Conservation (phyloP, 2,113 vertebrate genomes). For the Pteropus alecto region DNA sequence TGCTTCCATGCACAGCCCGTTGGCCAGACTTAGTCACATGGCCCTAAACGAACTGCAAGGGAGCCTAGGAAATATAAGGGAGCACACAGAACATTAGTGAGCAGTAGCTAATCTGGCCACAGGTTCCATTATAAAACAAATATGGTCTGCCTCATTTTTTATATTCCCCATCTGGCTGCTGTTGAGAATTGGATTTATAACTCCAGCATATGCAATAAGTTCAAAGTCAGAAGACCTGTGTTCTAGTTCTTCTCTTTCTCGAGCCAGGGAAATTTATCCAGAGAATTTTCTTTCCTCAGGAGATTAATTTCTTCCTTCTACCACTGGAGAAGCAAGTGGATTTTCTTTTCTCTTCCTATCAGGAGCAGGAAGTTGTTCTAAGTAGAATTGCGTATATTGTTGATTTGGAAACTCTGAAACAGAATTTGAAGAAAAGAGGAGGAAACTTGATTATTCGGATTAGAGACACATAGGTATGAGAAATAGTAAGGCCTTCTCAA, state of each 20-base stretch:
- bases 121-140: not conserved
- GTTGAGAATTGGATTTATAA: not conserved
- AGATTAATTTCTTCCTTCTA: not conserved
- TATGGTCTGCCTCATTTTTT: not conserved
- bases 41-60: not conserved
- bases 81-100: not conserved
- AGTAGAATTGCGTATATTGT: not conserved
- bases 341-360: not conserved
- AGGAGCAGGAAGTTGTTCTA: not conserved
- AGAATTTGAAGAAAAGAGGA: not conserved
- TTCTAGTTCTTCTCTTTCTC: not conserved
- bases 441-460: not conserved
- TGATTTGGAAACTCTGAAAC: not conserved
- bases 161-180: not conserved
- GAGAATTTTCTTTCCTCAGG: not conserved
- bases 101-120: not conserved
- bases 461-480: not conserved
- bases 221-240: slow-evolving; percentile 15
- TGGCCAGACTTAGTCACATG: not conserved
- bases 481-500: not conserved
- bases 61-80: not conserved
- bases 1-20: not conserved
- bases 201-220: not conserved
- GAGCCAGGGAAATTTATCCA: not conserved
- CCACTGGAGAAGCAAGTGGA: not conserved